Percentiles rank a stretch among this genome's conserved stretches.
These are phyloP conservation scores for Archips crataeganus DNA, from an alignment of 2,888 invertebrate genomes.

Conservation along the genomic window DNA sequence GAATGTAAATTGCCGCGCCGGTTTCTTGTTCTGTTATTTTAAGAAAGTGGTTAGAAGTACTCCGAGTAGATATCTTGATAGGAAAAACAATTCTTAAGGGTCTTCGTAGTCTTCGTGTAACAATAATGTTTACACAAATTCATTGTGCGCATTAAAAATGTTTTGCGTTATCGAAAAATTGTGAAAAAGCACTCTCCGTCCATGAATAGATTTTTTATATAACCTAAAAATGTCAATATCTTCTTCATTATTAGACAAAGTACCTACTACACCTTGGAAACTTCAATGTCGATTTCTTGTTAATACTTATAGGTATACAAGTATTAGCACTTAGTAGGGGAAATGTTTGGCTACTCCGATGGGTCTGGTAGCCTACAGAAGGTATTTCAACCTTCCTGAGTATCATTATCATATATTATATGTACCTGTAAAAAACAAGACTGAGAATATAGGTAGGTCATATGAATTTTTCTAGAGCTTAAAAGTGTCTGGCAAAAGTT, in stretches of 20 bases:
- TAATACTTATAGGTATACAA: too few species aligned
- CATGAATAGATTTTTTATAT: neutral
- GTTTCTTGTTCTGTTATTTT: slow-evolving; percentile 37
- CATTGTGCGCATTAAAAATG: slow-evolving; percentile 5
- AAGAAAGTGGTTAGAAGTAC: slow-evolving; percentile 32
- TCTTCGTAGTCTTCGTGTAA: neutral
- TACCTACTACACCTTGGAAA: too few species aligned
- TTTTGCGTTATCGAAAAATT: slow-evolving; percentile 5
- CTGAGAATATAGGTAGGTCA: too few species aligned
- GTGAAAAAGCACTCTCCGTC: neutral
- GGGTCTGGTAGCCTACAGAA: too few species aligned
- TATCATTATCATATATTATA: too few species aligned
- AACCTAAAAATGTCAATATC: neutral
- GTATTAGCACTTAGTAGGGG: too few species aligned
- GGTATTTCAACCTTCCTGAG: too few species aligned
- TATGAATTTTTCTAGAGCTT: too few species aligned
- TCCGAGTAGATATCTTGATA: slow-evolving; percentile 36
- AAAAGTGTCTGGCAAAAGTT: too few species aligned
- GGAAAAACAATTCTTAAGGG: slow-evolving; percentile 23
- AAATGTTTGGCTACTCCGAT: too few species aligned
- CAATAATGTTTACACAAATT: slow-evolving; percentile 11
- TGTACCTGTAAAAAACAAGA: too few species aligned
- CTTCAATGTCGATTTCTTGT: too few species aligned
- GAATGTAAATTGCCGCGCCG: slow-evolving; percentile 34
- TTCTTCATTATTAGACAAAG: neutral